Conservation (phyloP, 2,113 vertebrate genomes). For the Muscicapa adusta region DNA sequence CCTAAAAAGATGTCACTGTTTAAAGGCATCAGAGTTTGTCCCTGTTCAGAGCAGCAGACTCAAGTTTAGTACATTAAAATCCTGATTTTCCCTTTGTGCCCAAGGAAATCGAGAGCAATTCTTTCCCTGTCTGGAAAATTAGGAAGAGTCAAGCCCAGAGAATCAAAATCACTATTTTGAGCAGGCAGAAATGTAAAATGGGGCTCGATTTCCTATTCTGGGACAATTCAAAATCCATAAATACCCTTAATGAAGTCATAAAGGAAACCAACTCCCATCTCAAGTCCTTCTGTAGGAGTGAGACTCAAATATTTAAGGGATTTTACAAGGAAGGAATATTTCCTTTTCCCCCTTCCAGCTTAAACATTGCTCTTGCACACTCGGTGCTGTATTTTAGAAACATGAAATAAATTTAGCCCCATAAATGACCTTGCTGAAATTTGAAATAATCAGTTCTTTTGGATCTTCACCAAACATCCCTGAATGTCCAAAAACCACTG, state of each 20-base stretch:
- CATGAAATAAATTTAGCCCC: background rate
- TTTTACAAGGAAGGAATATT: background rate
- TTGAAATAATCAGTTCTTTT: background rate
- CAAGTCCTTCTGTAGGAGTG: background rate
- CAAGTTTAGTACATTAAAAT: background rate
- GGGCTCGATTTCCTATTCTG: background rate
- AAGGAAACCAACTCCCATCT: background rate
- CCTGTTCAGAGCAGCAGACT: background rate
- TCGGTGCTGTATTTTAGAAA: background rate
- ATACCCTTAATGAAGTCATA: background rate
- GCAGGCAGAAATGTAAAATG: background rate
- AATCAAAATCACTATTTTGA: background rate
- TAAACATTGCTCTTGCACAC: rapidly evolving
- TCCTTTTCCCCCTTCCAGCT: background rate
- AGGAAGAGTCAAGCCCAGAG: background rate
- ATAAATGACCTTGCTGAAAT: background rate
- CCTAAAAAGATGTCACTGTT: background rate
- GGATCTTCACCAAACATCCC: background rate
- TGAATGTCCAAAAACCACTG: background rate
- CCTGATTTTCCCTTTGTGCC: background rate
- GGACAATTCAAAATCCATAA: background rate
- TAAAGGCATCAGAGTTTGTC: background rate
- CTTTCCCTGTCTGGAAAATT: background rate
- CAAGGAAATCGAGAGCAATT: background rate
- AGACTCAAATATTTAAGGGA: background rate